phyloP scores from a whole-genome alignment of 2,113 vertebrate genomes.

The Lampris incognitus region DNA sequence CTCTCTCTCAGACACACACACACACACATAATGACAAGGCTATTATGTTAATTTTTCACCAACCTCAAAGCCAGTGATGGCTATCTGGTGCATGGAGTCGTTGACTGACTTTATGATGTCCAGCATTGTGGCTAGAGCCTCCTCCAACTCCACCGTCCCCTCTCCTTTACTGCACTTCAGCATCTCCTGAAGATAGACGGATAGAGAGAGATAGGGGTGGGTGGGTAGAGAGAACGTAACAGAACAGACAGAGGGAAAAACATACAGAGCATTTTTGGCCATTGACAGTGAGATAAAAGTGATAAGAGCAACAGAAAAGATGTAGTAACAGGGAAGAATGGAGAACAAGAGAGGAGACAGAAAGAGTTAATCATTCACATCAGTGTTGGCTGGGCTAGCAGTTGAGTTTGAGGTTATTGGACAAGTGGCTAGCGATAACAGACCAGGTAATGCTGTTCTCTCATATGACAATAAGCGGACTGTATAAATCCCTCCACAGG shows the following conservation, averaged over 20 bases:
- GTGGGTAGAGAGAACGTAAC: neutral
- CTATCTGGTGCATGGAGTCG: constrained; percentile 95
- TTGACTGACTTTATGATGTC: constrained; percentile 94
- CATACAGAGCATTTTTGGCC: neutral
- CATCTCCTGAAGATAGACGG: constrained; percentile 85
- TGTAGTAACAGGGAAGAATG: too few relatives aligned
- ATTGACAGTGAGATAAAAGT: too few relatives aligned
- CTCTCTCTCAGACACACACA: too few relatives aligned
- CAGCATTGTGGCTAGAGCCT: constrained; percentile 88
- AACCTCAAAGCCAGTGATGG: constrained; percentile 93
- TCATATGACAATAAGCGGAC: neutral
- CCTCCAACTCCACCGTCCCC: constrained; percentile 88
- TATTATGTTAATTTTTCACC: neutral
- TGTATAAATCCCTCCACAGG: too few relatives aligned
- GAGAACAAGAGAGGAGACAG: too few relatives aligned
- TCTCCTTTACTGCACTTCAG: constrained; percentile 91
- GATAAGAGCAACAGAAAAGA: too few relatives aligned
- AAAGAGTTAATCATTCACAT: neutral
- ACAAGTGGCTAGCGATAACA: neutral
- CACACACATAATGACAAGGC: neutral
- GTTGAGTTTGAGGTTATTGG: neutral
- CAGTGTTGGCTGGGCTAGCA: neutral
- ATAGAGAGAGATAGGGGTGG: neutral
- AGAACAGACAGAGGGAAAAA: neutral
- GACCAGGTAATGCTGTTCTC: neutral